These are phyloP conservation scores for Mesaphorura yosii DNA, from an alignment of 1,140 invertebrate genomes.

Conservation along the genomic window DNA sequence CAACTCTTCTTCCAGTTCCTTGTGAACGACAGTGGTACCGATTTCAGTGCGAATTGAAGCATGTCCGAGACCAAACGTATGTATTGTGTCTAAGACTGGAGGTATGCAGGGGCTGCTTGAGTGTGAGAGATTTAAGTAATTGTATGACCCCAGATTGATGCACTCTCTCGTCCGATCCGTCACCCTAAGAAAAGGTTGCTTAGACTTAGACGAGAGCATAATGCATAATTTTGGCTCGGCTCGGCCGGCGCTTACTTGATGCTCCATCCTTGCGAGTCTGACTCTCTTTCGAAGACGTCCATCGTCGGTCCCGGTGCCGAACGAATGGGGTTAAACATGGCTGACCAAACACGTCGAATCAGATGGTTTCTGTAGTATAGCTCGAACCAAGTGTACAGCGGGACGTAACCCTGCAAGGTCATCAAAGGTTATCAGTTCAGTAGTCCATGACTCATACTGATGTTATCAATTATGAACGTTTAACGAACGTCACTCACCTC, in stretches of 20 bases:
- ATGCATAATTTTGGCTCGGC: constrained; percentile 18
- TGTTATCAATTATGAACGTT: neutral
- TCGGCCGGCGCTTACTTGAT: constrained; percentile 78
- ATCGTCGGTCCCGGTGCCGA: constrained; percentile 80
- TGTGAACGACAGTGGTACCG: constrained; percentile 55
- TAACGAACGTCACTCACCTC: neutral
- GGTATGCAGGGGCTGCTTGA: constrained; percentile 57
- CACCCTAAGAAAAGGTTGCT: constrained; percentile 45
- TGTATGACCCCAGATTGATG: constrained; percentile 84
- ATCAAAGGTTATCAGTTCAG: neutral
- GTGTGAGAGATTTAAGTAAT: constrained; percentile 83
- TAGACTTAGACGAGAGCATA: constrained; percentile 47
- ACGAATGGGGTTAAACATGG: constrained; percentile 85
- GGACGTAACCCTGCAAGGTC: constrained; percentile 70
- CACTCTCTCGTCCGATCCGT: constrained; percentile 62
- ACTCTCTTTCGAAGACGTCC: constrained; percentile 67
- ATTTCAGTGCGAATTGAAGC: neutral
- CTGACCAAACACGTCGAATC: constrained; percentile 77
- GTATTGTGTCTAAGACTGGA: constrained; percentile 48
- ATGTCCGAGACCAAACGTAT: constrained; percentile 54
- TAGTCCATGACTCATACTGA: neutral
- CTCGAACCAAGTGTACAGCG: constrained; percentile 81
- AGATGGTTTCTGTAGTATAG: constrained; percentile 91
- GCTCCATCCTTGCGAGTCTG: constrained; percentile 77
- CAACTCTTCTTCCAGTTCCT: constrained; percentile 66